Base-by-base conservation (phyloP, 1,140 invertebrate genomes). In the Lepidotrigona ventralis region DNA sequence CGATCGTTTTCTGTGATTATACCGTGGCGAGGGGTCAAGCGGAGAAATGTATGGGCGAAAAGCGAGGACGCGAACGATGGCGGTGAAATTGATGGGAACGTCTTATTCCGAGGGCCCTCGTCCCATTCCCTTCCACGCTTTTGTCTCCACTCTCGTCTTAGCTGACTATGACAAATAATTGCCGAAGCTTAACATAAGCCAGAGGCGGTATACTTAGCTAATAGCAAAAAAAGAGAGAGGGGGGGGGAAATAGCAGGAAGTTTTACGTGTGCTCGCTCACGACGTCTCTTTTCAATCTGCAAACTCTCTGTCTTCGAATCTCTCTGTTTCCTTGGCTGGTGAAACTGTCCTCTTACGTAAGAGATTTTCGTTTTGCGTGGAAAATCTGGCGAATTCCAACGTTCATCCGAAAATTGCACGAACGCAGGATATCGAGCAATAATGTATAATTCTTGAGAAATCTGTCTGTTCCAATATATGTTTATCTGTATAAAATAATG, bases 181-280 rank as follows among this genome's bases (percentile, higher is more conserved):
- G 91, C 90, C 91, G 86, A 91, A 91, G 91, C 91, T 92, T 91
- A 92, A 92, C 91, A 91, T 92, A 92, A 92, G 91, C 92, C 92
- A 92, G 92, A 91, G 90, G 89, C 90, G 87, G 91, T 91, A 91
- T 92, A 92, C 92, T 92, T 92, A 92, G 92, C 92, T 92, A 92
- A 92, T 92, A 92, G 89, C 92, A 92, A 92, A 92, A 92, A 92
- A 90, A 81, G 39, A 58, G 78, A 63, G 53, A 39, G 5, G 80
- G 39, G 64, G 79, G 63, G 53, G 39, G 12, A 54, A 60, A 33
- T 60, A 39, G 66, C 58, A 68, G 75, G 66, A 69, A 78, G 66
- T 78, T 78, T 83, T 69, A 69, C 66, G 75, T 9, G 39, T 68
- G 19, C 23, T 26, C 26, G n/a, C 11, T 29, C 51, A 46, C 19